phyloP scores from a whole-genome alignment of 1,140 invertebrate genomes.

The Limonius californicus region DNA sequence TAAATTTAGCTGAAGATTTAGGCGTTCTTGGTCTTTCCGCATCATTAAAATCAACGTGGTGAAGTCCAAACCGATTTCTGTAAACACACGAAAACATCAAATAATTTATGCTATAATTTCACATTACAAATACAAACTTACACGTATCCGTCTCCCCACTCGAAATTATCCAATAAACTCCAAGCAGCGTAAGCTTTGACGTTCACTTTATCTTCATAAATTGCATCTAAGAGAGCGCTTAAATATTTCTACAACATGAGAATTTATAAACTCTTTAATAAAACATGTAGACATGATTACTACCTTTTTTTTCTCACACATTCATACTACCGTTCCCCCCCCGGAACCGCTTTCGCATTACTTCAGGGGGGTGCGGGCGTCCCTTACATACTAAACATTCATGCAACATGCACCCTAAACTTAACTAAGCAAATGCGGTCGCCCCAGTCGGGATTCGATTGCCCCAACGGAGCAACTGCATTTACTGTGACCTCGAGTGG shows the following conservation, averaged over 20 bases:
- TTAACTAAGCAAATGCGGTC: no score
- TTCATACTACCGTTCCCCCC: no score
- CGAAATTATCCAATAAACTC: constrained; percentile 11
- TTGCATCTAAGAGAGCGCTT: neutral
- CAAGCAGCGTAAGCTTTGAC: neutral
- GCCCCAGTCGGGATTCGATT: no score
- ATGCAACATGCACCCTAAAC: no score
- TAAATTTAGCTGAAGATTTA: neutral
- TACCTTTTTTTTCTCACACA: no score
- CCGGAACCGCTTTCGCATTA: no score
- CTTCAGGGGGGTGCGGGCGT: no score
- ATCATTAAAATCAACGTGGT: neutral
- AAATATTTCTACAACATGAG: neutral
- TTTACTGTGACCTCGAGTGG: no score
- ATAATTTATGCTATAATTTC: constrained; percentile 46
- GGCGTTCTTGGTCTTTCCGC: neutral
- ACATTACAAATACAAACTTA: neutral
- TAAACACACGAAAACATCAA: neutral
- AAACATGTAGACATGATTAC: no score
- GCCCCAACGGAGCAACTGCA: no score
- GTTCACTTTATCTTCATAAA: constrained; percentile 1
- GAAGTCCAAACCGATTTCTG: neutral
- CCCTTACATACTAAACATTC: no score
- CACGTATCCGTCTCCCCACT: constrained; percentile 1
- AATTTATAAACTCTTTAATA: neutral